Percentiles rank a stretch among this genome's conserved stretches.
Evolutionary conservation across 2,888 invertebrate species (phyloP).

Genomic region (Holacanthella duospinosa): DNA sequence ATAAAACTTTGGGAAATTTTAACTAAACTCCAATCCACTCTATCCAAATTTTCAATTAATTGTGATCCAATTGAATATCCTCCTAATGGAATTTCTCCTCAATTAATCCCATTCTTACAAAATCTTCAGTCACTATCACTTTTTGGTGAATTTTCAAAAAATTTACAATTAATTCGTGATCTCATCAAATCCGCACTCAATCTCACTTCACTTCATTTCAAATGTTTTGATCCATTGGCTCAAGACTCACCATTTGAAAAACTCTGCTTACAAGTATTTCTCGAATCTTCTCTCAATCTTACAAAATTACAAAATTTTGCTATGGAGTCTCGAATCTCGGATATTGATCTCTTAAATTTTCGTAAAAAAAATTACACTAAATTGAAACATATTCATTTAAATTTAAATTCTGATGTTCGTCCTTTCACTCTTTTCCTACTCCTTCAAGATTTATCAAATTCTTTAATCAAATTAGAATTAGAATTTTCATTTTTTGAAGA

Average conservation of each 20-base stretch:
- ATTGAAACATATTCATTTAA: conserved; percentile 7
- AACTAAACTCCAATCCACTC: neutral
- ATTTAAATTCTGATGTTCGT: neutral
- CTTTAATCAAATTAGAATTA: conserved; percentile 5
- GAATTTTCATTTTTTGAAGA: neutral
- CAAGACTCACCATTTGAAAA: conserved; percentile 10
- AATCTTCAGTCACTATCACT: conserved; percentile 4
- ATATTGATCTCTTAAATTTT: neutral
- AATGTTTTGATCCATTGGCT: conserved; percentile 3
- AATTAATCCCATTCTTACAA: neutral
- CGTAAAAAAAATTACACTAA: neutral
- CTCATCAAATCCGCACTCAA: neutral
- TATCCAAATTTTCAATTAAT: neutral
- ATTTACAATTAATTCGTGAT: neutral
- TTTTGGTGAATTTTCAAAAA: conserved; percentile 6
- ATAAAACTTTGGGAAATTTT: conserved; percentile 1
- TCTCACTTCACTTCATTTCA: conserved; percentile 1
- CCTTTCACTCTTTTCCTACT: neutral
- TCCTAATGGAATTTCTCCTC: neutral
- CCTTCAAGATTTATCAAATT: neutral
- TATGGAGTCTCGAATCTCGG: neutral
- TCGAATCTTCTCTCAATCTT: neutral
- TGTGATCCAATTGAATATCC: conserved; percentile 2
- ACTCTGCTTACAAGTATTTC: conserved; percentile 9
- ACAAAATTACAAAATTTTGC: neutral